Evolutionary conservation across 2,113 vertebrate genomes (phyloP), one percentile per base, ranked within the genome.

Genomic region (Rhabdomys dilectus): DNA sequence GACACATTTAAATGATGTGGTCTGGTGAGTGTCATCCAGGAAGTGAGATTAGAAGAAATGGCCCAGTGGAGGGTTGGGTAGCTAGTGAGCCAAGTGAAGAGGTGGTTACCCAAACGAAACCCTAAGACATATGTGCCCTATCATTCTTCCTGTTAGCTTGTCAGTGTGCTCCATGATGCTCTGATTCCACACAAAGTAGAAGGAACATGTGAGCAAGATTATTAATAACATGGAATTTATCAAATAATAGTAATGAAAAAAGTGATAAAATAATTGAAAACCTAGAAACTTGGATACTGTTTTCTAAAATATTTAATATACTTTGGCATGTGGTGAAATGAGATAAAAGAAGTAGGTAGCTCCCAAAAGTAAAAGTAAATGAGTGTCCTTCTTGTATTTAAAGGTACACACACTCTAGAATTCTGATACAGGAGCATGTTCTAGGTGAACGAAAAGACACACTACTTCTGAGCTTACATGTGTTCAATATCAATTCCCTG

Each of bases 401-500:
- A n/a, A 92, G 56, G 12, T 72, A 29, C 31, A 70, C 39, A n/a
- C 77, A 45, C 34, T 87, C 12, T 13, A 17, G 2, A 29, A 68
- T 89, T 73, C 45, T 75, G 26, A 1, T 72, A 26, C 15, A 58
- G 21, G n/a, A 77, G 17, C 11, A 19, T 16, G 4, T 45, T 4
- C 39, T 24, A 36, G n/a, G 16, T 66, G 19, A 88, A 88, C 0
- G 8, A 62, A 34, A 51, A 95, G 8, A 19, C 48, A 5, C 48
- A 39, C 26, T 15, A 53, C 7, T 53, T 66, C 64, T 11, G 58
- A 90, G 29, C 13, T 9, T 22, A 9, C 5, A 4, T 90, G 5
- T 76, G 26, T 58, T 87, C 93, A 94, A 87, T 94, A 76, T 56
- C 84, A 94, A 51, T 66, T 72, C 22, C 64, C 16, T 88, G 19